Evolutionary conservation across 2,113 vertebrate species (phyloP), one percentile per base, ranked within the genome.

Genomic region (Corythornis cristatus): DNA sequence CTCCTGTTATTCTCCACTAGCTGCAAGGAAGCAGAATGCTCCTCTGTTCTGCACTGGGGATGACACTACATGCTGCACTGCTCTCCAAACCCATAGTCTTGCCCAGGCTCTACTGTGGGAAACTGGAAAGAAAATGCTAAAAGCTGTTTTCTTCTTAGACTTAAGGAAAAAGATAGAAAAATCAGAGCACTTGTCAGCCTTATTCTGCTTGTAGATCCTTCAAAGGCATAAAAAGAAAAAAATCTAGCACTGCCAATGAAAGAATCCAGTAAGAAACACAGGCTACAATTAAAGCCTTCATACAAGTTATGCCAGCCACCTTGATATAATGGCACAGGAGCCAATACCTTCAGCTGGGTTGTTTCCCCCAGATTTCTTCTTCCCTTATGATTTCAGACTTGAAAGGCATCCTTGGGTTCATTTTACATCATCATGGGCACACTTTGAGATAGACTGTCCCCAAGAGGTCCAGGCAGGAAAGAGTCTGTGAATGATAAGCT

Each of bases 121-220:
- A 93, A 68, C 19, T 67, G 61, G 61, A 71, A 91, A 77, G 72
- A 92, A 92, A 92, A 88, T 8, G 43, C 14, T 14, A 66, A 85
- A 85, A 67, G 9, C 31, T 74, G 16, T 33, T 85, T 87, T 62
- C 57, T 79, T 70, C 43, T 18, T 51, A 82, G 8, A 56, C 12
- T 56, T 18, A 12, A 16, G 23, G 40, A 0, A 15, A 78, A 77
- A 84, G 46, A 61, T 29, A 88, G 31, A 22, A 83, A 64, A 82
- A 88, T 29, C 51, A 73, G 25, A 75, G 9, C 20, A 33, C 28
- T 91, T 5, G 26, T 83, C 57, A 86, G 23, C 51, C 80, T 92
- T 93, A 54, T 86, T 80, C n/a, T 86, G 15, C 20, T 60, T 74
- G 23, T 50, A 74, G 26, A 79, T 67, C n/a, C 45, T 86, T 90